Evolutionary conservation across 2,888 invertebrate species (phyloP).

Genomic region (Cephus sareptanus): DNA sequence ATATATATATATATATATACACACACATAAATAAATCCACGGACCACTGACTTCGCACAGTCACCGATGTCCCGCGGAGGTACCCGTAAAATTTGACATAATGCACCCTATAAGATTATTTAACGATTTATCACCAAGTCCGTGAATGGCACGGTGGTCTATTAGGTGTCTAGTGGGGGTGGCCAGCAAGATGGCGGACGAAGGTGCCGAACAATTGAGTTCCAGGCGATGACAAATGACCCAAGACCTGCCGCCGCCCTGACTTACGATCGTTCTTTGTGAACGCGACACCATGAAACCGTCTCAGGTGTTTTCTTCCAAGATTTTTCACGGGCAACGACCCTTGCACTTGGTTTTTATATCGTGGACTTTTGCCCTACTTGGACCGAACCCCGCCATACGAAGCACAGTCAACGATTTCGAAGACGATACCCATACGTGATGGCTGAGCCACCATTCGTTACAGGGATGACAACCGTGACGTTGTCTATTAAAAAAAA

Average conservation of each 20-base stretch:
- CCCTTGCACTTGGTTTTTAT: not conserved
- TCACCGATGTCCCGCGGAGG: slow-evolving; percentile 21
- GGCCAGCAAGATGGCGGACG: slow-evolving; percentile 48
- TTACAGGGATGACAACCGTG: not conserved
- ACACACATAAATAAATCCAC: not conserved
- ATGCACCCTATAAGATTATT: slow-evolving; percentile 57
- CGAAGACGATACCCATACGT: not conserved
- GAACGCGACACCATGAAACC: slow-evolving; percentile 34
- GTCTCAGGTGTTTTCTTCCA: slow-evolving; percentile 43
- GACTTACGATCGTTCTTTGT: slow-evolving; percentile 48
- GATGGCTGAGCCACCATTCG: not conserved
- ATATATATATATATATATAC: not conserved
- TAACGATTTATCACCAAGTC: slow-evolving; percentile 55
- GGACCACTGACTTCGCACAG: not conserved
- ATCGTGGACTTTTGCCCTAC: not conserved
- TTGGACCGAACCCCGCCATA: not conserved
- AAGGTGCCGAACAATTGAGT: slow-evolving; percentile 52
- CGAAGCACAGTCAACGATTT: not conserved
- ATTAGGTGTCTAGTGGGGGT: slow-evolving; percentile 45
- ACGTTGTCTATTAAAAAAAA: not conserved
- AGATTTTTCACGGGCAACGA: slow-evolving; percentile 33
- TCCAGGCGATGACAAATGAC: slow-evolving; percentile 60
- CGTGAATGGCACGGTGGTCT: slow-evolving; percentile 49
- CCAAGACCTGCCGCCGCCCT: slow-evolving; percentile 39
- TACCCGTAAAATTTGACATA: slow-evolving; percentile 53